Evolutionary conservation across 2,797 vertebrate genomes (phyloP).

Genomic region (Smutsia gigantea): DNA sequence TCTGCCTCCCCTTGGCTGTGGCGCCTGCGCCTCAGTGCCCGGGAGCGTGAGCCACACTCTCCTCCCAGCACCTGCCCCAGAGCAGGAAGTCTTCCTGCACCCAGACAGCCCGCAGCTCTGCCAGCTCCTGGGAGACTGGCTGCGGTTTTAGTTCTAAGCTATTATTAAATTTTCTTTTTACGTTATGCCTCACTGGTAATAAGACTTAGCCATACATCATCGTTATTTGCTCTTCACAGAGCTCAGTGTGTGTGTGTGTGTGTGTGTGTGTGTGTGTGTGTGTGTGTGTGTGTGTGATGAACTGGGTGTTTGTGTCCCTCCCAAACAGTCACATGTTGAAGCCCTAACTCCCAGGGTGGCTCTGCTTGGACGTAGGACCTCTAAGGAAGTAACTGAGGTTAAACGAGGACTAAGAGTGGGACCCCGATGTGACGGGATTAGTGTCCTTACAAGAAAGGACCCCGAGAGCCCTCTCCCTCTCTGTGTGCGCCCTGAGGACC

Average conservation of each 20-base stretch:
- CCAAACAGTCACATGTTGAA: not conserved
- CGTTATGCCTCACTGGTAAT: rapidly evolving
- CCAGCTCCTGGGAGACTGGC: not conserved
- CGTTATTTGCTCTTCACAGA: not conserved
- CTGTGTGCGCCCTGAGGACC: rapidly evolving
- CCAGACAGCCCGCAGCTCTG: not conserved
- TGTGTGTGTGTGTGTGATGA: too few species aligned
- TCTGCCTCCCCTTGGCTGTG: too few species aligned
- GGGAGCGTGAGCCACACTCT: rapidly evolving
- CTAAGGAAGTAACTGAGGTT: too few species aligned
- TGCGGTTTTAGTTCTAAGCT: too few species aligned
- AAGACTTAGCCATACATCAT: not conserved
- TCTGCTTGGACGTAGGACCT: not conserved
- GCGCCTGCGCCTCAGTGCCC: too few species aligned
- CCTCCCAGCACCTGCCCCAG: not conserved
- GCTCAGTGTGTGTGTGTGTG: not conserved
- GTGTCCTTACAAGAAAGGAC: not conserved
- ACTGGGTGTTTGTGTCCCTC: not conserved
- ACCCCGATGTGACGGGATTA: not conserved
- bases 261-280: rapidly evolving
- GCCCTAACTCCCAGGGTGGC: not conserved
- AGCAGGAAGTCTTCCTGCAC: too few species aligned
- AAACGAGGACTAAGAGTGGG: not conserved
- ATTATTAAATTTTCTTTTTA: not conserved
- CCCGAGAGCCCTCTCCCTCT: too few species aligned